Percentiles rank a stretch among this genome's conserved stretches.
Evolutionary conservation across 92 coral and sea anemone species (phyloP).

Genomic region (Muricea muricata): DNA sequence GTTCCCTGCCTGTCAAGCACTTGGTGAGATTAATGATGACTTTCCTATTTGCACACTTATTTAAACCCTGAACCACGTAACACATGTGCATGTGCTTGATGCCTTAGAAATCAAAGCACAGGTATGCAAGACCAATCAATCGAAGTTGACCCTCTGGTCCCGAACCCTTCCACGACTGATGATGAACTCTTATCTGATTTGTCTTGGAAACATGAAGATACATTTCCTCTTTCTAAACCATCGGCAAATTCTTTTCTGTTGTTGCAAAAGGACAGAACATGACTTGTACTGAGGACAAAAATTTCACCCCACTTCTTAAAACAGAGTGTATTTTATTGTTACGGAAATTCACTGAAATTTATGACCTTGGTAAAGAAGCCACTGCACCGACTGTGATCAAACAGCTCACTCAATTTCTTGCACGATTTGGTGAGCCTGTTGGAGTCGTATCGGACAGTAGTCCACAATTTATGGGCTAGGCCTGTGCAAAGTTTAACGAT

Average conservation of each 20-base stretch:
- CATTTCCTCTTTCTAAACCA: not conserved
- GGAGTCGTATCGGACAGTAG: slow-evolving; percentile 1
- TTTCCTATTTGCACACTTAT: slow-evolving; percentile 15
- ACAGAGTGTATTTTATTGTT: not conserved
- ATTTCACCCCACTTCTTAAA: not conserved
- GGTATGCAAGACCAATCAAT: not conserved
- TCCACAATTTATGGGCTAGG: not conserved
- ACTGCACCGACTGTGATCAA: not conserved
- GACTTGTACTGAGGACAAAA: not conserved
- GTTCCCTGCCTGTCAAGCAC: slow-evolving; percentile 37
- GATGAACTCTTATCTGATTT: slow-evolving; percentile 22
- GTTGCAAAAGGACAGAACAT: too few relatives aligned
- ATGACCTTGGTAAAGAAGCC: not conserved
- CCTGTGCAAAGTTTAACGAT: not conserved
- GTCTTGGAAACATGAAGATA: too few relatives aligned
- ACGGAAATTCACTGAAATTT: not conserved
- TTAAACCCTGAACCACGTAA: not conserved
- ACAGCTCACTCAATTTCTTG: not conserved
- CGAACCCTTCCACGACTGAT: not conserved
- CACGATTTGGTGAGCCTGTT: slow-evolving; percentile 25
- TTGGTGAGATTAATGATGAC: slow-evolving; percentile 27
- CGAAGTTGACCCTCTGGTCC: not conserved
- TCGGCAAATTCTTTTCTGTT: not conserved
- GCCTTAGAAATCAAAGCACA: not conserved
- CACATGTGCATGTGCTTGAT: not conserved